Base-by-base conservation (phyloP, 2,797 vertebrate genomes). In the Chrosomus eos region DNA sequence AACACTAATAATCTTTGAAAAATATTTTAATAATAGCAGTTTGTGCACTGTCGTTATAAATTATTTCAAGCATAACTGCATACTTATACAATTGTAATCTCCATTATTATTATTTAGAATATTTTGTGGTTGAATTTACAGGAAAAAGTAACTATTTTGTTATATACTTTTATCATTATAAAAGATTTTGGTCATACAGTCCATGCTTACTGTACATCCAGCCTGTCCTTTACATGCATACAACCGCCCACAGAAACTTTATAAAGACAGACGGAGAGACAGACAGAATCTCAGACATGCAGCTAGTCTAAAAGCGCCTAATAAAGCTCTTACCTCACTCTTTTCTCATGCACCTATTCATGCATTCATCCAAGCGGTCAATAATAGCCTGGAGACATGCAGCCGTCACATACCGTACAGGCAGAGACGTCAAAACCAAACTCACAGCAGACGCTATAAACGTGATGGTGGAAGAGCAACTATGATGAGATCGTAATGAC, bases 241-340 rank as follows among this genome's bases (percentile, higher is more conserved):
- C 28, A 33, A 33, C 5, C 1, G 2, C 53, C 74, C 18, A 76
- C 33, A 60, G 21, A 19, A 31, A 36, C 21, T 48, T 7, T 82
- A 26, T 7, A 60, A 60, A 60, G 36, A 81, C 67, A 14, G 33
- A 51, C 28, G 3, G 28, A 45, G 7, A 48, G 70, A 31, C 71
- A 13, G 53, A 68, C 40, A 66, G 53, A 72, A 21, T 82, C 10
- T 31, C n/a, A 80, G 26, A 66, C 43, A 79, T 18, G 67, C 51
- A 18, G 28, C 31, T 16, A 26, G 55, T 36, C 31, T 53, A 28
- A 14, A 68, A 66, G 66, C 1, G 33, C 13, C 82, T 89, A 75
- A 94, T 94, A 94, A 85, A 93, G 93, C 88, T 86, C 91, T 94
- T 88, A 93, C 92, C 89, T 94, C 93, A 94, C 91, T 90, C 91